A percentile compares a stretch with the other conserved stretches of the same genome.
Evolutionary conservation across 2,797 vertebrate species (phyloP).

Genomic region (Scyliorhinus canicula): DNA sequence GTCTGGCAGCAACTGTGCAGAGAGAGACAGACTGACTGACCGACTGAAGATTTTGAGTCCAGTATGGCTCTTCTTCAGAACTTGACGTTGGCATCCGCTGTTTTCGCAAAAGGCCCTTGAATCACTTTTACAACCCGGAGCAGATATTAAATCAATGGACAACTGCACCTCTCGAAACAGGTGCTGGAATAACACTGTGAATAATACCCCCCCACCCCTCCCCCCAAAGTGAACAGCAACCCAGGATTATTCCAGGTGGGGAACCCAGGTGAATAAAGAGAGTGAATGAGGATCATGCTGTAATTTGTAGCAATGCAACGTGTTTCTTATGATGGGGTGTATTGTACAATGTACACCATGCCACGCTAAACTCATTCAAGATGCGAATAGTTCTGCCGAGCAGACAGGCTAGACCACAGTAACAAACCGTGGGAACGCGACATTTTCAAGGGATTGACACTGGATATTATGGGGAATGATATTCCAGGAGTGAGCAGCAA

Average conservation of each 20-base stretch:
- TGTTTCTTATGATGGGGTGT: neutral
- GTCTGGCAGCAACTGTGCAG: neutral
- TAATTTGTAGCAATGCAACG: neutral
- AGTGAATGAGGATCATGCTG: neutral
- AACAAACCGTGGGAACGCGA: slow-evolving; percentile 25
- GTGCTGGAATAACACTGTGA: neutral
- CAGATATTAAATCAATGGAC: neutral
- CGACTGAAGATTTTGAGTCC: neutral
- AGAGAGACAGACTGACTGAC: no score
- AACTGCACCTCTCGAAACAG: neutral
- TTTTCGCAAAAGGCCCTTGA: neutral
- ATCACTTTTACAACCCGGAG: neutral
- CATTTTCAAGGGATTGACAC: slow-evolving; percentile 1
- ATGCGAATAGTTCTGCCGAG: neutral
- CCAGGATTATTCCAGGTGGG: neutral
- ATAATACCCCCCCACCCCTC: no score
- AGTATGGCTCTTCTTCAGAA: neutral
- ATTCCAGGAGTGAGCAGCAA: neutral
- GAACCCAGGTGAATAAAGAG: neutral
- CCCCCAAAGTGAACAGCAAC: neutral
- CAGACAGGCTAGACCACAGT: slow-evolving; percentile 15
- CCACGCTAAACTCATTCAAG: slow-evolving; percentile 32
- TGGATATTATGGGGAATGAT: slow-evolving; percentile 18
- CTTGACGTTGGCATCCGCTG: neutral
- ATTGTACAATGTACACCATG: neutral